Base-by-base conservation (phyloP, 1,140 invertebrate species). In the Drosophila fuyamai region DNA sequence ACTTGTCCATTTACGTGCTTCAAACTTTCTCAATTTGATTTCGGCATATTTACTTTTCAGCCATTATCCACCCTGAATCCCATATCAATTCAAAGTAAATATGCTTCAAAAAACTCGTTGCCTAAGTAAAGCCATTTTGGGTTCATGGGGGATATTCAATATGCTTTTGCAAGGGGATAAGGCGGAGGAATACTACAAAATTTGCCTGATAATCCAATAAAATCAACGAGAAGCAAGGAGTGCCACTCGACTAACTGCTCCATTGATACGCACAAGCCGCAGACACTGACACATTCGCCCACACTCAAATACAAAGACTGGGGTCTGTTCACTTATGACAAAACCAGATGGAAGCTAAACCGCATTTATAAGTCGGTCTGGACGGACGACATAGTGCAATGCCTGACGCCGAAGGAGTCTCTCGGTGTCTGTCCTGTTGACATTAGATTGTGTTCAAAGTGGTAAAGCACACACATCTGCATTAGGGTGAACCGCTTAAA, bases 371-470 rank as follows among this genome's bases (percentile, higher is more conserved):
- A 89, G 83, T 83, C 83, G 79, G 56, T 2, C 36, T 63, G 55
- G 53, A 54, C 76, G 54, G 55, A 60, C 66, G 58, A 74, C 78
- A 79, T 67, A 66, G 65, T 66, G 36, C 48, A 57, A 6, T 59
- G 61, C 14, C 35, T 66, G 76, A 23, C 46, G 13, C 29, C 27
- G 36, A 70, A 70, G 65, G 67, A 70, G 65, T 53, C 62, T 62
- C 55, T 32, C 50, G 51, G 40, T 51, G 29, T 65, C 61, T 85
- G 65, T 76, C 76, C 77, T 86, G 83, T 89, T 89, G 84, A 89
- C 84, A 84, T 89, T 84, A 74, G 84, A 84, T 84, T 89, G 85
- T 81, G 84, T 89, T 89, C 89, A 89, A 89, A 89, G 84, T 78
- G 83, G 79, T 80, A 79, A 65, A 60, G 67, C 59, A 73, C 36